Percentiles rank a stretch among this genome's conserved stretches.
These are phyloP conservation scores for Watsonalla binaria DNA, from an alignment of 2,888 invertebrate species.

Conservation along the genomic window DNA sequence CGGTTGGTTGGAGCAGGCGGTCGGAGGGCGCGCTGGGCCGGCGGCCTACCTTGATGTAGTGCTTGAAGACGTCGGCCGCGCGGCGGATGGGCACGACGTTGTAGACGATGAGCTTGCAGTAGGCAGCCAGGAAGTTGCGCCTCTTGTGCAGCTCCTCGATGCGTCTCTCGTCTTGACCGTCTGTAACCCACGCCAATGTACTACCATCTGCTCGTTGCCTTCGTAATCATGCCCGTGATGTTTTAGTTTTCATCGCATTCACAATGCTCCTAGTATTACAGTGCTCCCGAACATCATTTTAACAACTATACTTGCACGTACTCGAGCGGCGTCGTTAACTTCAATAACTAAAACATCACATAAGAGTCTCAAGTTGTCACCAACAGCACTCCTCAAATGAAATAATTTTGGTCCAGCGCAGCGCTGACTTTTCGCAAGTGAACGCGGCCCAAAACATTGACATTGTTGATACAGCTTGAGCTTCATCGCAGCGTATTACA, in stretches of 20 bases:
- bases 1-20: no score
- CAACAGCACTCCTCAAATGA: neutral
- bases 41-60: conserved; percentile 90
- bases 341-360: conserved; percentile 1
- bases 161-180: conserved; percentile 96
- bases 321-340: neutral
- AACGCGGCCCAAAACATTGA: neutral
- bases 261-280: neutral
- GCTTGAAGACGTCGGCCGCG: conserved; percentile 96
- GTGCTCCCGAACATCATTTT: no score
- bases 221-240: neutral
- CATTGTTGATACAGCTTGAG: conserved; percentile 1
- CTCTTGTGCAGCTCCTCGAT: conserved; percentile 98
- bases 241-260: neutral
- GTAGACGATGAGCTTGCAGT: conserved; percentile 98
- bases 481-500: neutral
- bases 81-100: conserved; percentile 95
- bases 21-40: no score
- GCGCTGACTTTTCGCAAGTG: neutral
- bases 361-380: neutral
- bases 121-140: conserved; percentile 96
- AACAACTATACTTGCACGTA: no score
- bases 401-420: neutral
- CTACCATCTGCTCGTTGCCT: neutral
- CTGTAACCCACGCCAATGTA: conserved; percentile 53